phyloP scores from a whole-genome alignment of 2,113 vertebrate species.

The Vimba vimba region DNA sequence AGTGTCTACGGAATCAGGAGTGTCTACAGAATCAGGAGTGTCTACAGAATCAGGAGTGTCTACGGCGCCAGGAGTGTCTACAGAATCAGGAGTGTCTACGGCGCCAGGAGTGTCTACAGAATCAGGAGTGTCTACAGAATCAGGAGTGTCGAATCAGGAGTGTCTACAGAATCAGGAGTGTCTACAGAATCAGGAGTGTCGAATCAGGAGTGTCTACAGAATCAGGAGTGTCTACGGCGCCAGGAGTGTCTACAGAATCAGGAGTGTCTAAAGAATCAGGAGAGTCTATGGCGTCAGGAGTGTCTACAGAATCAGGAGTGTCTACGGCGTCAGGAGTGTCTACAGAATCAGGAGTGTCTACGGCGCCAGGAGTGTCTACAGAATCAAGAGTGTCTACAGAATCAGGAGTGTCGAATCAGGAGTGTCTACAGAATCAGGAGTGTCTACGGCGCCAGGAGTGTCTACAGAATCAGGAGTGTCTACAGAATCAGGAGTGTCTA shows the following conservation, averaged over 20 bases:
- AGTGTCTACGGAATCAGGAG: neutral
- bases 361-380: neutral
- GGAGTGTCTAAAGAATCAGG: neutral
- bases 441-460: neutral
- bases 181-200: neutral
- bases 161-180: neutral
- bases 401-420: neutral
- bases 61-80: neutral
- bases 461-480: too few relatives aligned
- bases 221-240: neutral
- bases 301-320: neutral
- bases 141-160: too few relatives aligned
- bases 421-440: neutral
- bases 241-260: neutral
- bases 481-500: neutral
- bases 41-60: neutral
- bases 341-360: neutral
- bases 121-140: too few relatives aligned
- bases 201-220: neutral
- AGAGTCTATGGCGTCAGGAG: too few relatives aligned
- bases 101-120: neutral
- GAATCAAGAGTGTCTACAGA: neutral
- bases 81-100: neutral
- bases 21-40: neutral
- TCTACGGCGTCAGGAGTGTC: too few relatives aligned